A percentile compares a stretch with the other conserved stretches of the same genome.
phyloP scores from a whole-genome alignment of 2,888 invertebrate genomes.

The Drosophila siamana region DNA sequence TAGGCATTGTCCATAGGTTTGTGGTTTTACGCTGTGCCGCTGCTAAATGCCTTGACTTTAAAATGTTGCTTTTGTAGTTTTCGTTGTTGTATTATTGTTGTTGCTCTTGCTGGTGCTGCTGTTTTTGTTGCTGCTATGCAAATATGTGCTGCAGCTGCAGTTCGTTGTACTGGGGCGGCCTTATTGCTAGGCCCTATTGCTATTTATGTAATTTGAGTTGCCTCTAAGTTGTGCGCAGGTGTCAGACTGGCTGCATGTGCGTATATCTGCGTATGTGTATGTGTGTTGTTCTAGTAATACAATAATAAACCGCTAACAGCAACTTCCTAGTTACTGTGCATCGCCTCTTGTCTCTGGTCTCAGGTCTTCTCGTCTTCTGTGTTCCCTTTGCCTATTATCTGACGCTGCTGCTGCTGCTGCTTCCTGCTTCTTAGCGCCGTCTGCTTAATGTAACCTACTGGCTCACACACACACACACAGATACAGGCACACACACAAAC shows the following conservation, averaged over 20 bases:
- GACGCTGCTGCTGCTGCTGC: slow-evolving; percentile 17
- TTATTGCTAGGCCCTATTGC: slow-evolving; percentile 44
- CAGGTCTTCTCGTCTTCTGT: not conserved
- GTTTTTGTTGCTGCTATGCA: slow-evolving; percentile 50
- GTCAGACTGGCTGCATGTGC: slow-evolving; percentile 33
- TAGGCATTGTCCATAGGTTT: slow-evolving; percentile 86
- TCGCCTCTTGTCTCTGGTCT: not conserved
- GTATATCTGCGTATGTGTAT: slow-evolving; percentile 12
- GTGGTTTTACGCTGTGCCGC: slow-evolving; percentile 63
- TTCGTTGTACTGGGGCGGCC: slow-evolving; percentile 66
- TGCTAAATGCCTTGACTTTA: slow-evolving; percentile 70
- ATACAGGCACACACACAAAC: slow-evolving; percentile 37
- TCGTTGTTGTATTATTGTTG: slow-evolving; percentile 27
- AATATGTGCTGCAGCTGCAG: slow-evolving; percentile 64
- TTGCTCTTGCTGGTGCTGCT: slow-evolving; percentile 27
- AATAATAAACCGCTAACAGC: slow-evolving; percentile 74
- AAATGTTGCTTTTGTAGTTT: slow-evolving; percentile 49
- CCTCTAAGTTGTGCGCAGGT: slow-evolving; percentile 56
- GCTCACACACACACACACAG: slow-evolving; percentile 31
- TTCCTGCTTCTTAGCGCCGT: slow-evolving; percentile 73
- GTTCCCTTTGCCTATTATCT: not conserved
- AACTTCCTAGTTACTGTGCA: slow-evolving; percentile 63
- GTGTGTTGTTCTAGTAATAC: slow-evolving; percentile 54
- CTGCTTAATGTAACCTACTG: slow-evolving; percentile 60
- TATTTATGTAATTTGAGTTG: slow-evolving; percentile 79